These are phyloP conservation scores for Sphaerophoria taeniata DNA, from an alignment of 2,888 invertebrate genomes.

Conservation along the genomic window DNA sequence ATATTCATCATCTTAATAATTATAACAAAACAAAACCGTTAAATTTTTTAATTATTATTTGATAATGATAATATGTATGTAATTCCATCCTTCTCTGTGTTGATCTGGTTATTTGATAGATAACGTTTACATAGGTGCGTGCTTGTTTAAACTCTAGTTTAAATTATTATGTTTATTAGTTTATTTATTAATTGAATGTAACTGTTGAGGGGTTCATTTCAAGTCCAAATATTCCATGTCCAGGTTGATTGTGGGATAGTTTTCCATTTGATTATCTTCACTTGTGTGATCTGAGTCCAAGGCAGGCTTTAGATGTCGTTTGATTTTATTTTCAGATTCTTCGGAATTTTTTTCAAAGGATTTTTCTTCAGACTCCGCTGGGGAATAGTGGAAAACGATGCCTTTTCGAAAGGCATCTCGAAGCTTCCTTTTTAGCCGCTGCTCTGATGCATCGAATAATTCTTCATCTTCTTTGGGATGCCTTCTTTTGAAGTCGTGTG, in stretches of 20 bases:
- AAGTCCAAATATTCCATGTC: constrained; percentile 61
- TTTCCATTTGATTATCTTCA: constrained; percentile 55
- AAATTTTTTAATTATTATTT: constrained; percentile 54
- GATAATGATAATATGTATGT: constrained; percentile 60
- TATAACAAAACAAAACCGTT: constrained; percentile 40
- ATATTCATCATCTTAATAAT: constrained; percentile 27
- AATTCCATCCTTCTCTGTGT: constrained; percentile 67
- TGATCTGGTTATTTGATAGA: constrained; percentile 18
- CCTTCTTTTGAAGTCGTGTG: constrained; percentile 32
- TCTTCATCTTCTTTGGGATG: constrained; percentile 40
- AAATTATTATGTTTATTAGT: constrained; percentile 17
- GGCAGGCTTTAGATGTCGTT: constrained; percentile 31
- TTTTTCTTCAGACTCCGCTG: constrained; percentile 28
- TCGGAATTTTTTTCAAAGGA: constrained; percentile 17
- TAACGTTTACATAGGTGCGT: constrained; percentile 19
- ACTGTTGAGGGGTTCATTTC: constrained; percentile 47
- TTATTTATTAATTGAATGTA: constrained; percentile 36
- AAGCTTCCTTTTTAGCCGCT: constrained; percentile 40
- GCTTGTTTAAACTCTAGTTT: constrained; percentile 21
- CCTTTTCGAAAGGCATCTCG: constrained; percentile 56
- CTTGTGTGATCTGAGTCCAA: constrained; percentile 26
- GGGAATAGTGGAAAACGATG: constrained; percentile 43
- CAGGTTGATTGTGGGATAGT: constrained; percentile 53
- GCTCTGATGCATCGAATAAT: constrained; percentile 48
- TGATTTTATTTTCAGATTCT: constrained; percentile 23